A percentile compares a stretch with the other conserved stretches of the same genome.
Evolutionary conservation across 2,113 vertebrate genomes (phyloP).

Genomic region (Mionectes macconnelli): DNA sequence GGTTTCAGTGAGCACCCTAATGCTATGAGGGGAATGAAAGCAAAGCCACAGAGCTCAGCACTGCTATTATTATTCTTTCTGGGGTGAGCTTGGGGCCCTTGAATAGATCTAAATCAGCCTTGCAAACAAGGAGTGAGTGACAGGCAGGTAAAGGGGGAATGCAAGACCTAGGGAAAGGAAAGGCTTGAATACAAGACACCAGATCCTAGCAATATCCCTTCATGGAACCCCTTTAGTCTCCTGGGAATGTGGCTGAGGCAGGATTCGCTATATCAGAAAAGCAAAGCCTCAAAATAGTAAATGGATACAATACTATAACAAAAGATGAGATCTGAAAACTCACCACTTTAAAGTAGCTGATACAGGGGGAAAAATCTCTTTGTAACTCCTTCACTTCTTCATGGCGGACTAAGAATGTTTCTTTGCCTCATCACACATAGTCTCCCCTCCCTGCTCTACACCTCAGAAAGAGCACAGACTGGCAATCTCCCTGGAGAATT

Average conservation of each 20-base stretch:
- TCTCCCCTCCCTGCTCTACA: not conserved
- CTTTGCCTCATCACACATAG: not conserved
- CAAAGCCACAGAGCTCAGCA: constrained; percentile 44
- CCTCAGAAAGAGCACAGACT: not conserved
- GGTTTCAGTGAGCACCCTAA: constrained; percentile 64
- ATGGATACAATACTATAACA: not conserved
- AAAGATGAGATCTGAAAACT: not conserved
- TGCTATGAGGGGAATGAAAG: constrained; percentile 67
- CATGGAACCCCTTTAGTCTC: not conserved
- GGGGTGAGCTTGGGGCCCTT: not conserved
- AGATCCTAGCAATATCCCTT: not conserved
- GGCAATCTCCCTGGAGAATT: not conserved
- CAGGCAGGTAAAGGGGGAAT: not conserved
- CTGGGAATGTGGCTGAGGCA: not conserved
- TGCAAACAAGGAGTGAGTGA: not conserved
- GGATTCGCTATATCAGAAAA: not conserved
- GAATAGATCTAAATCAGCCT: not conserved
- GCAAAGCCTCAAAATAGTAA: not conserved
- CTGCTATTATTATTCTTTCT: constrained; percentile 22
- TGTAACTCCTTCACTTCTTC: not conserved
- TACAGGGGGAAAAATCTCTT: not conserved
- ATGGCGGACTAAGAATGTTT: not conserved
- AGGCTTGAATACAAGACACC: not conserved
- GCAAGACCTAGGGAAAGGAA: not conserved
- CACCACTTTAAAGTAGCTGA: not conserved